Conservation (phyloP, 2,113 vertebrate species). For the Megaceryle torquata region DNA sequence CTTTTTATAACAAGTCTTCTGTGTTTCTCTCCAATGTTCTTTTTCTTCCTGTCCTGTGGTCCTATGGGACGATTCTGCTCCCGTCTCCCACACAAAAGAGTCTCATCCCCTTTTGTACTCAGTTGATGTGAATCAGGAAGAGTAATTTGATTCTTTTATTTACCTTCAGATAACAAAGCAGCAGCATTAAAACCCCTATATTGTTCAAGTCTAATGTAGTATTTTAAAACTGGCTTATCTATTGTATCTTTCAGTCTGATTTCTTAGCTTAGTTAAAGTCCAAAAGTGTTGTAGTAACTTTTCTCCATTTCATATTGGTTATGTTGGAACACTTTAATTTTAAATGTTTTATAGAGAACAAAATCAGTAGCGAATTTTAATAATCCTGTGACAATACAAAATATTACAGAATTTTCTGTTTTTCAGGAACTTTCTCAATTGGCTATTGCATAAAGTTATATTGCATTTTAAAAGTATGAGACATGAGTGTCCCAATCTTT, state of each 20-base stretch:
- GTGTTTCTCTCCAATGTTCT: not conserved
- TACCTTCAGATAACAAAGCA: not conserved
- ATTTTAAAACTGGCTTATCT: not conserved
- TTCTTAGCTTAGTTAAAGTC: not conserved
- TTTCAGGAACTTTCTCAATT: not conserved
- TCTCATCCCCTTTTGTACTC: not conserved
- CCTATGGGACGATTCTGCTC: rapidly evolving
- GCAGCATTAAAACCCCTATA: not conserved
- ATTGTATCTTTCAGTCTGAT: not conserved
- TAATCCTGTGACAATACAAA: not conserved
- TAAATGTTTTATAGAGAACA: not conserved
- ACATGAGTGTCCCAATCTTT: not conserved
- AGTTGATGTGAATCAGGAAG: not conserved
- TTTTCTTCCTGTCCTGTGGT: not conserved
- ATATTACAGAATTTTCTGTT: not conserved
- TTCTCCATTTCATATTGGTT: not conserved
- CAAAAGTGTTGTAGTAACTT: not conserved
- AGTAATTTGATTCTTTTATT: constrained; percentile 8
- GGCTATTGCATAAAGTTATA: not conserved
- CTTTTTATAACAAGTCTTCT: not conserved
- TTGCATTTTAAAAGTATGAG: not conserved
- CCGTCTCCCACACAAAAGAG: not conserved
- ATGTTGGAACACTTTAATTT: not conserved
- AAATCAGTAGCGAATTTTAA: not conserved
- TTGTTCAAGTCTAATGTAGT: not conserved